Base-by-base conservation (phyloP, 1,140 invertebrate genomes). In the Drosophila watanabei region DNA sequence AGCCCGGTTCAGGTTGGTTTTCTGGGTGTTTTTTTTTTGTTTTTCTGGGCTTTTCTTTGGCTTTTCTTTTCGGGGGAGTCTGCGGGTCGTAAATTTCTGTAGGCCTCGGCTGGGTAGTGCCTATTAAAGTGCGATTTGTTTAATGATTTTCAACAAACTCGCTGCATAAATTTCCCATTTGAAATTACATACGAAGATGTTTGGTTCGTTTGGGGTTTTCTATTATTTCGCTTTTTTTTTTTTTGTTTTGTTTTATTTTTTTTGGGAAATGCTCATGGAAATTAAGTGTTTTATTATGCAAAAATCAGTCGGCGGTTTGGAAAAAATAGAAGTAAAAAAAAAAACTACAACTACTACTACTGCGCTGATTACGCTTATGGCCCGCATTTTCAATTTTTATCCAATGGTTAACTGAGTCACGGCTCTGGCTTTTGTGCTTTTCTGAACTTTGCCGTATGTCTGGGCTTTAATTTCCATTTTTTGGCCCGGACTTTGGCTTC, bases 51-150 rank as follows among this genome's bases (percentile, higher is more conserved):
- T 73, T 65, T 49, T 65, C 41, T 60, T 51, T 45, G 30, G 60
- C 28, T 68, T 70, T 76, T 73, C 63, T 18, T 61, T 68, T 20
- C 37, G 48, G 64, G 68, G 33, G 63, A 63, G 58, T 77, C 56
- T 72, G 68, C 57, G 61, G 73, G 64, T 91, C 88, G 78, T 91
- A 84, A 81, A 84, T 79, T 76, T 91, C 78, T 77, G 77, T 88
- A 70, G 81, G 79, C 80, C 76, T 82, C 79, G 58, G 51, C 63
- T 71, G 75, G 80, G 37, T 75, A 70, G 58, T 91, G 83, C 88
- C 88, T 91, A 91, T 91, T 91, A 92, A 91, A 89, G 88, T 91
- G 88, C 89, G 88, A 91, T 91, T 91, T 91, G 88, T 91, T 92
- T 91, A 91, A 91, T 91, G 88, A 91, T 91, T 91, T 91, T 91